These are phyloP conservation scores for Neomicropteryx cornuta DNA, from an alignment of 1,140 invertebrate genomes.

Conservation along the genomic window DNA sequence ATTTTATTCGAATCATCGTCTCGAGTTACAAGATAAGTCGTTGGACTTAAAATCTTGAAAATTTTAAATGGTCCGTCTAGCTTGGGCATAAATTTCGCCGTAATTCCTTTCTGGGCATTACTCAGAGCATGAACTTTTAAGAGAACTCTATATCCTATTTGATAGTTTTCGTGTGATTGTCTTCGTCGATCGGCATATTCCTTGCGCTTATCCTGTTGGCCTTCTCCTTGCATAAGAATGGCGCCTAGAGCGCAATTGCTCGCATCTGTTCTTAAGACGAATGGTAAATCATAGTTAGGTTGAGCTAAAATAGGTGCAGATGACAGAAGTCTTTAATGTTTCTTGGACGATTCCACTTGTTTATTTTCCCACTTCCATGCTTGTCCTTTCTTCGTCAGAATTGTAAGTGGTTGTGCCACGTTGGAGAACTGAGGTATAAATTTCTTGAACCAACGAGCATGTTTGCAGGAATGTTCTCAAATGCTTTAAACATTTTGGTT, in stretches of 20 bases:
- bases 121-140: no score
- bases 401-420: constrained; percentile 21
- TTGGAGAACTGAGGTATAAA: constrained; percentile 23
- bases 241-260: constrained; percentile 18
- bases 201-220: constrained; percentile 21
- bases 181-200: constrained; percentile 30
- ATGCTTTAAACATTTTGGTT: constrained; percentile 15
- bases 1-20: no score
- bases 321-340: constrained; percentile 11
- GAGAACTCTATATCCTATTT: no score
- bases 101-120: no score
- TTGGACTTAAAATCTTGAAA: no score
- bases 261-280: constrained; percentile 16
- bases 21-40: no score
- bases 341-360: neutral
- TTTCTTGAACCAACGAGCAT: constrained; percentile 18
- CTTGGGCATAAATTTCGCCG: no score
- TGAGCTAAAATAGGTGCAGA: constrained; percentile 10
- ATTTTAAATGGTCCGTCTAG: no score
- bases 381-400: constrained; percentile 18
- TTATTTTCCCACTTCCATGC: constrained; percentile 13
- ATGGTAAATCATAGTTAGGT: constrained; percentile 10
- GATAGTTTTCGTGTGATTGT: no score
- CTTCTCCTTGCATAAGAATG: constrained; percentile 17
- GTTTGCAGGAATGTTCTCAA: constrained; percentile 15